Percentiles rank a stretch among this genome's conserved stretches.
phyloP scores from a whole-genome alignment of 2,113 vertebrate species.

The Gymnogyps californianus region DNA sequence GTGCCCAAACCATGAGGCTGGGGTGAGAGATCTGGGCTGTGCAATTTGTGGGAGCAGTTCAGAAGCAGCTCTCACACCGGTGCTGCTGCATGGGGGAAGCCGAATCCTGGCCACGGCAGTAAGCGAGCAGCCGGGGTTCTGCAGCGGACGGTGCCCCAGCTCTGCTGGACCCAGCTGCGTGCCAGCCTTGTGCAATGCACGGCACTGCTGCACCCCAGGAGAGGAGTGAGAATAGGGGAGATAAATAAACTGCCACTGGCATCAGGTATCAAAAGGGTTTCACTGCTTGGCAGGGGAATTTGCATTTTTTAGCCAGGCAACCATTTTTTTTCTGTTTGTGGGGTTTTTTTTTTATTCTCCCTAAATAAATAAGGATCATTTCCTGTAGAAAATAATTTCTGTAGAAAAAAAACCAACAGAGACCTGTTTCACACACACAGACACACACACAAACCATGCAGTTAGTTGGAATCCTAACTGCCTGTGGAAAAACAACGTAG shows the following conservation, averaged over 20 bases:
- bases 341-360: background rate
- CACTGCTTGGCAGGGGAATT: background rate
- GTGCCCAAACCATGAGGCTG: background rate
- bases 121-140: background rate
- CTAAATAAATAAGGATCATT: background rate
- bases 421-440: background rate
- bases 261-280: background rate
- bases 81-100: background rate
- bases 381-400: background rate
- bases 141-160: background rate
- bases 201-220: background rate
- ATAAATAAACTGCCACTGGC: background rate
- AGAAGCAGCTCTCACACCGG: background rate
- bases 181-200: background rate
- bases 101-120: accelerated
- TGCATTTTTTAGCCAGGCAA: background rate
- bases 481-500: background rate
- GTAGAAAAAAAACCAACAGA: background rate
- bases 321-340: background rate
- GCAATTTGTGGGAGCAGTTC: background rate
- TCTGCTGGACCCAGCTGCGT: background rate
- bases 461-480: background rate
- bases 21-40: background rate
- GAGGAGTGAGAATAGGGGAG: background rate
- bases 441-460: background rate